A percentile compares a stretch with the other conserved stretches of the same genome.
phyloP scores from a whole-genome alignment of 2,113 vertebrate genomes.

The Scomber japonicus region DNA sequence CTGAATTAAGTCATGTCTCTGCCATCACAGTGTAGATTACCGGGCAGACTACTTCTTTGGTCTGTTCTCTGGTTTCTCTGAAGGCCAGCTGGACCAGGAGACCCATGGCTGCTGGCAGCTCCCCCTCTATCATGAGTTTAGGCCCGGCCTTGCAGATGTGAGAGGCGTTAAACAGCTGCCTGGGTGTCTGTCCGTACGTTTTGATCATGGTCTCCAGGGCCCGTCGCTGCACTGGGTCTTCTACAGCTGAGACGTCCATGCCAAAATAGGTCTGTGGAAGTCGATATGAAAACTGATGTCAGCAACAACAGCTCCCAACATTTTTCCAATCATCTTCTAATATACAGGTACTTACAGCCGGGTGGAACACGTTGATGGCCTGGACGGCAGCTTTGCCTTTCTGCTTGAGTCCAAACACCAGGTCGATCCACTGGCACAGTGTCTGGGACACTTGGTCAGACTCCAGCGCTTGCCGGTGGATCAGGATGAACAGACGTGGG shows the following conservation, averaged over 20 bases:
- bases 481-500: conserved; percentile 95
- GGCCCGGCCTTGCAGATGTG: conserved; percentile 89
- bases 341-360: conserved; percentile 88
- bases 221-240: conserved; percentile 96
- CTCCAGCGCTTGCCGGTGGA: conserved; percentile 96
- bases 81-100: conserved; percentile 97
- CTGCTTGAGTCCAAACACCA: conserved; percentile 98
- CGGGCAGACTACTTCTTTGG: conserved; percentile 91
- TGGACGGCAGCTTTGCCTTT: conserved; percentile 98
- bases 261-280: conserved; percentile 94
- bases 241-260: conserved; percentile 98
- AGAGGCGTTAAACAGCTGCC: conserved; percentile 92
- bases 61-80: conserved; percentile 91
- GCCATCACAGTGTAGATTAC: conserved; percentile 79
- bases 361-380: conserved; percentile 99
- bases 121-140: conserved; percentile 92
- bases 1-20: conserved; percentile 9
- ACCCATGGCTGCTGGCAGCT: conserved; percentile 96
- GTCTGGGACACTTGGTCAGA: conserved; percentile 97
- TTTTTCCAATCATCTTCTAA: neutral
- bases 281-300: neutral
- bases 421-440: conserved; percentile 98
- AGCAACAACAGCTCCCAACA: neutral
- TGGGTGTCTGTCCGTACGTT: conserved; percentile 96
- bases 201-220: conserved; percentile 99